Evolutionary conservation across 2,113 vertebrate species (phyloP).

Genomic region (Microtus richardsoni): DNA sequence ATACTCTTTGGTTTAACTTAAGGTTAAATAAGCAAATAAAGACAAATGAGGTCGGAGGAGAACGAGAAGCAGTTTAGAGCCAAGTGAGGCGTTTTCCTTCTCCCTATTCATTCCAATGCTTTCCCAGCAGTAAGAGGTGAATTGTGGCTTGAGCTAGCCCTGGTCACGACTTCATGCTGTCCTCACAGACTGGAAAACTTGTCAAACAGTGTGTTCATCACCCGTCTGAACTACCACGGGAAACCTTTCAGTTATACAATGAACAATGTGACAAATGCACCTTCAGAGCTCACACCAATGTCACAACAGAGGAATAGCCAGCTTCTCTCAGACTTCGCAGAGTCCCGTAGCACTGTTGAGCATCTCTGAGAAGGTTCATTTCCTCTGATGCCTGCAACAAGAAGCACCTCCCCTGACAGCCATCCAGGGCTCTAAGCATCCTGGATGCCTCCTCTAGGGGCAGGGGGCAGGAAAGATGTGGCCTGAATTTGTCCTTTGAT

Average conservation of each 20-base stretch:
- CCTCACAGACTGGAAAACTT: constrained; percentile 71
- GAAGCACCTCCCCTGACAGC: constrained; percentile 48
- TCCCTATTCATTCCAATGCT: background rate
- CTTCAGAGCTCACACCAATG: constrained; percentile 73
- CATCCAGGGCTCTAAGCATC: constrained; percentile 57
- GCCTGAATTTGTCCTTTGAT: constrained; percentile 52
- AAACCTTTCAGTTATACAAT: constrained; percentile 55
- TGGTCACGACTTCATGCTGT: constrained; percentile 42
- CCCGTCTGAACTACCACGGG: constrained; percentile 40
- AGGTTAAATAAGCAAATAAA: constrained; percentile 79
- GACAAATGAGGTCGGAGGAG: background rate
- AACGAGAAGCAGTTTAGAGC: constrained; percentile 58
- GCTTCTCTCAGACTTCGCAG: constrained; percentile 56
- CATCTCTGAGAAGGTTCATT: constrained; percentile 81
- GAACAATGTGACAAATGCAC: constrained; percentile 71
- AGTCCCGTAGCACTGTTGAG: constrained; percentile 85
- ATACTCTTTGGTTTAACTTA: constrained; percentile 83
- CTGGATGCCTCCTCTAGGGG: background rate
- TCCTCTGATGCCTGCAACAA: constrained; percentile 41
- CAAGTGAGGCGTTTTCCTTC: background rate
- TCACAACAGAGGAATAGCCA: constrained; percentile 9
- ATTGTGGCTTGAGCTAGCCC: constrained; percentile 54
- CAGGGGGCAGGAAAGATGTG: constrained; percentile 38
- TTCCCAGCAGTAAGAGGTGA: constrained; percentile 20
- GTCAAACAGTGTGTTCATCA: constrained; percentile 65